Evolutionary conservation across 2,113 vertebrate genomes (phyloP).

Genomic region (Alces alces): DNA sequence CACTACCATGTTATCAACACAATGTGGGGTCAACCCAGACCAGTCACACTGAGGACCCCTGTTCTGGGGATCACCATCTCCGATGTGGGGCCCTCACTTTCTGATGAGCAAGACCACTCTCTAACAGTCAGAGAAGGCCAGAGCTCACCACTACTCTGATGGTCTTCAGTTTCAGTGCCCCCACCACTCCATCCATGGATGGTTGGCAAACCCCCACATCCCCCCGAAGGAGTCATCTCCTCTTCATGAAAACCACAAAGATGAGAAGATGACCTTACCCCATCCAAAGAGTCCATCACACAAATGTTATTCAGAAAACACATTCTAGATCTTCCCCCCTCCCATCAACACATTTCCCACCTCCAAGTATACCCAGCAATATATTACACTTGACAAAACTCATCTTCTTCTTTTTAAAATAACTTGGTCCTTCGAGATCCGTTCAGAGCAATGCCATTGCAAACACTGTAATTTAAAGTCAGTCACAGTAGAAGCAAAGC

Average conservation of each 20-base stretch:
- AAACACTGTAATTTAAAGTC: neutral
- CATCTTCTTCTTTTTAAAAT: constrained; percentile 19
- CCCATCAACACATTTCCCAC: neutral
- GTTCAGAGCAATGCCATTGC: neutral
- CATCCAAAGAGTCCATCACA: neutral
- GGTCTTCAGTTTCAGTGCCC: neutral
- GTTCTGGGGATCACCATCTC: neutral
- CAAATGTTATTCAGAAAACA: neutral
- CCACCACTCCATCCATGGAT: neutral
- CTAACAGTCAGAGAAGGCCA: neutral
- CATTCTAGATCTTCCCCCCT: neutral
- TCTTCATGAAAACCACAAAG: neutral
- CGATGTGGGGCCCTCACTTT: neutral
- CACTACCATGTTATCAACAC: neutral
- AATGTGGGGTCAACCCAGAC: neutral
- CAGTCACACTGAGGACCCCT: neutral
- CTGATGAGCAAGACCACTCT: neutral
- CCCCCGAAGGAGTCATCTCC: neutral
- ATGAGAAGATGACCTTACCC: neutral
- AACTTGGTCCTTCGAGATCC: neutral
- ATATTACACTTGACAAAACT: constrained; percentile 29
- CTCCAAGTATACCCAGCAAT: neutral
- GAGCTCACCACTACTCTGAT: neutral
- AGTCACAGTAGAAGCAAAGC: constrained; percentile 29
- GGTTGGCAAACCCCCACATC: neutral